Evolutionary conservation across 2,113 vertebrate species (phyloP), one percentile per base, ranked within the genome.

Genomic region (Riparia riparia): DNA sequence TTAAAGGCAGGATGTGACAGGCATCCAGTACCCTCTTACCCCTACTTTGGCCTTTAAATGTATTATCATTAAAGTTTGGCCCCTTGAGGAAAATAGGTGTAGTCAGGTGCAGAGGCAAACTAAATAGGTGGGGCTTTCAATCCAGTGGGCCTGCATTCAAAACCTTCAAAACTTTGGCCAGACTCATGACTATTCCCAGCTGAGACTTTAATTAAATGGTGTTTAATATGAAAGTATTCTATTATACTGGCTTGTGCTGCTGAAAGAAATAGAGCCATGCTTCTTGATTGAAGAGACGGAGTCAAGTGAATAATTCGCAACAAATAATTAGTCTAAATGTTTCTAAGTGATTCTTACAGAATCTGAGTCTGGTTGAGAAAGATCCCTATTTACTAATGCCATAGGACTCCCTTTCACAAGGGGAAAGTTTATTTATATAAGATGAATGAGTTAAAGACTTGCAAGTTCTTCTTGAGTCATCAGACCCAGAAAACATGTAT

Each of bases 311-410:
- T 88, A 93, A 96, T 95, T 93, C 49, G 1, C 96, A 96, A 97
- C 90, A 96, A 94, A 97, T 95, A 96, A 97, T 96, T 92, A 95
- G 91, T 89, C 61, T 95, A 89, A 96, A 92, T 92, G 89, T 86
- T 95, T 92, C 95, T 96, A 96, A 94, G 81, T 86, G 54, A 80
- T 92, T 94, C 82, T 93, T 97, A 71, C 85, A 78, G 93, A 90
- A 94, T 90, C 90, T 86, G 90, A 89, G 89, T 92, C 88, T 51
- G 82, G 64, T 95, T 97, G 96, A 84, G 96, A 96, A 97, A 95
- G 88, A 97, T 95, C 53, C 41, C 49, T 86, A 32, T 89, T 92
- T 95, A 90, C 92, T 94, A 93, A 71, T 90, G 80, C 73, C 84
- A 49, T 76, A 71, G 90, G 60, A 95, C 79, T 95, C 90, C 92